Percentiles rank a stretch among this genome's conserved stretches.
Evolutionary conservation across 1,140 invertebrate genomes (phyloP).

Genomic region (Phthorimaea operculella): DNA sequence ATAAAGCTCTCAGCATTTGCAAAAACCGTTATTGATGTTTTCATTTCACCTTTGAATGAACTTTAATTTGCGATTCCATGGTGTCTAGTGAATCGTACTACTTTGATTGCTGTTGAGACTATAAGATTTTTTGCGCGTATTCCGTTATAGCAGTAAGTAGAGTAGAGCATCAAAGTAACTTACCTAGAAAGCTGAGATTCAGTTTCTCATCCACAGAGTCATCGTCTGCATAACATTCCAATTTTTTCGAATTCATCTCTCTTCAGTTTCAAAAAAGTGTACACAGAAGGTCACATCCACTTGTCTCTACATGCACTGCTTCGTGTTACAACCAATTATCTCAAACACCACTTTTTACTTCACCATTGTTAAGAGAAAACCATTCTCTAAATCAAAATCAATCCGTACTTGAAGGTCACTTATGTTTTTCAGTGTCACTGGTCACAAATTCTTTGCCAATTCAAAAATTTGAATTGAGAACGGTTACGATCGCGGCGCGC

Average conservation of each 20-base stretch:
- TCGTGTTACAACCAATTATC: slow-evolving; percentile 8
- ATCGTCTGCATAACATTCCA: slow-evolving; percentile 58
- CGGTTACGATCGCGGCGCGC: slow-evolving; percentile 32
- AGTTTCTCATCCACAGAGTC: slow-evolving; percentile 59
- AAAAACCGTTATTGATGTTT: too few species aligned
- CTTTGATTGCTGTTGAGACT: too few species aligned
- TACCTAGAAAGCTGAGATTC: slow-evolving; percentile 64
- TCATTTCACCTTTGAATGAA: too few species aligned
- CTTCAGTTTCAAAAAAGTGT: slow-evolving; percentile 28
- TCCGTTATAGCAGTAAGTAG: too few species aligned
- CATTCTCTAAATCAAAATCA: slow-evolving; percentile 22
- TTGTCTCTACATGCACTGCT: slow-evolving; percentile 33
- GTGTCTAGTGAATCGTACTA: too few species aligned
- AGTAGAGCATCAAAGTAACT: slow-evolving; percentile 17
- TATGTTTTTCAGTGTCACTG: neutral
- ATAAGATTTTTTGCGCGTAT: too few species aligned
- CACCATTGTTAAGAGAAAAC: slow-evolving; percentile 19
- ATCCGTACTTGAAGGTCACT: neutral
- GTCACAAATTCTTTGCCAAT: slow-evolving; percentile 7
- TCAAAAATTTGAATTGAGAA: slow-evolving; percentile 34
- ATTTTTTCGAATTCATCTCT: slow-evolving; percentile 63
- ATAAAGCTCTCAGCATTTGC: too few species aligned
- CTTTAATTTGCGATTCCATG: too few species aligned
- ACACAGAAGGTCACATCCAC: slow-evolving; percentile 41
- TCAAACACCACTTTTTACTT: slow-evolving; percentile 11